Percentiles rank a stretch among this genome's conserved stretches.
Evolutionary conservation across 2,113 vertebrate species (phyloP).

Genomic region (Pangasianodon hypophthalmus): DNA sequence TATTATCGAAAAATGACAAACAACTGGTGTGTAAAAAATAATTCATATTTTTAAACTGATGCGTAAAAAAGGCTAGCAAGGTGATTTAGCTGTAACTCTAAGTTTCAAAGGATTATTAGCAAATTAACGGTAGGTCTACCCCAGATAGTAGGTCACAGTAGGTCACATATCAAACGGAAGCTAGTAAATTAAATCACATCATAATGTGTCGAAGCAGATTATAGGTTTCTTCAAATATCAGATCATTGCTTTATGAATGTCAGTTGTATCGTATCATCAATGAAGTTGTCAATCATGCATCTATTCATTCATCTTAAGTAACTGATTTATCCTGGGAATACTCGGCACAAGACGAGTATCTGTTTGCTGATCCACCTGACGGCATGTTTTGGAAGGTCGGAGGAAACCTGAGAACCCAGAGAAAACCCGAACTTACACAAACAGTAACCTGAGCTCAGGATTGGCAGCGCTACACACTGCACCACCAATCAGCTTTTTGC

Average conservation of each 20-base stretch:
- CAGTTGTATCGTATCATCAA: neutral
- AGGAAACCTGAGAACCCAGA: slow-evolving; percentile 7
- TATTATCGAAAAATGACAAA: neutral
- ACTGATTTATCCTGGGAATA: neutral
- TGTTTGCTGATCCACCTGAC: neutral
- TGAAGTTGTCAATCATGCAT: neutral
- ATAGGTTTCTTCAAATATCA: neutral
- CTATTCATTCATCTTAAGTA: neutral
- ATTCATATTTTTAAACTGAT: no score
- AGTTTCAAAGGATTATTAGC: neutral
- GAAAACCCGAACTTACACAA: neutral
- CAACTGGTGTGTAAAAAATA: neutral
- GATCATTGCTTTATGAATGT: neutral
- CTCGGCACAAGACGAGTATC: neutral
- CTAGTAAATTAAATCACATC: neutral
- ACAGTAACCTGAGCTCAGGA: neutral
- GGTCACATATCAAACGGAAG: neutral
- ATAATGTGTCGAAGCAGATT: neutral
- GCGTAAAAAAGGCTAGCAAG: neutral
- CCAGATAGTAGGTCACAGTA: neutral
- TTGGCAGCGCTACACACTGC: neutral
- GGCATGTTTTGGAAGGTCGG: neutral
- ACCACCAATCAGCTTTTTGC: no score
- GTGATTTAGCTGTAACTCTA: neutral
- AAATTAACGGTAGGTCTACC: neutral